Evolutionary conservation across 2,888 invertebrate species (phyloP).

Genomic region (Mesodorylaimus sp.): DNA sequence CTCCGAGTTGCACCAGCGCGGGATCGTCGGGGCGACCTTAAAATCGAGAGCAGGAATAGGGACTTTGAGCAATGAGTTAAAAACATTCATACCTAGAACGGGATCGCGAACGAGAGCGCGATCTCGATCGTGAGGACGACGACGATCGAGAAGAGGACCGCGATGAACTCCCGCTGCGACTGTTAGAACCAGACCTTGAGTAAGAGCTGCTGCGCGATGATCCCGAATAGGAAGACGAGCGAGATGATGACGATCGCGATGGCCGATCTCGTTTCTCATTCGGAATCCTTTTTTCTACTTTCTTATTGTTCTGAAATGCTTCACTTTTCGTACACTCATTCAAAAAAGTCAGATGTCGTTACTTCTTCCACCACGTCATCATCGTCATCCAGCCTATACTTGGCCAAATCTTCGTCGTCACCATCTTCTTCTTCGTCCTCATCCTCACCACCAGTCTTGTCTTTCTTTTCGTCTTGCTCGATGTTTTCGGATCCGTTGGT

Average conservation of each 20-base stretch:
- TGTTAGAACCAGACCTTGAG: neutral
- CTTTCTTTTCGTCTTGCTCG: neutral
- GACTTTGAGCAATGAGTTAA: no score
- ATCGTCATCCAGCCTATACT: conserved; percentile 7
- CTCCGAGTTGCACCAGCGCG: no score
- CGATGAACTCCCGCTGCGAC: neutral
- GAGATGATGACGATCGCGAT: neutral
- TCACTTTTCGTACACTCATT: no score
- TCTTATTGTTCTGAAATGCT: neutral
- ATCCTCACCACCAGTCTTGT: conserved; percentile 1
- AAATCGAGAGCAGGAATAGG: no score
- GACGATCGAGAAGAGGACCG: neutral
- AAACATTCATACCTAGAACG: no score
- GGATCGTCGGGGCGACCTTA: no score
- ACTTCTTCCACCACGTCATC: no score
- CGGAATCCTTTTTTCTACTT: no score
- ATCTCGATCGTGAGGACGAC: no score
- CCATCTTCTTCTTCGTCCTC: conserved; percentile 9
- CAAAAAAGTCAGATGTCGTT: no score
- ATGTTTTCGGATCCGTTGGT: neutral
- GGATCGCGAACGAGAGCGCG: no score
- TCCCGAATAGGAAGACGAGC: neutral
- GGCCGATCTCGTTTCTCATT: neutral
- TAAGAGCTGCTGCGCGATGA: no score
- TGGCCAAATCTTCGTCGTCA: conserved; percentile 9